Base-by-base conservation (phyloP, 2,113 vertebrate genomes). In the Oceanites oceanicus region DNA sequence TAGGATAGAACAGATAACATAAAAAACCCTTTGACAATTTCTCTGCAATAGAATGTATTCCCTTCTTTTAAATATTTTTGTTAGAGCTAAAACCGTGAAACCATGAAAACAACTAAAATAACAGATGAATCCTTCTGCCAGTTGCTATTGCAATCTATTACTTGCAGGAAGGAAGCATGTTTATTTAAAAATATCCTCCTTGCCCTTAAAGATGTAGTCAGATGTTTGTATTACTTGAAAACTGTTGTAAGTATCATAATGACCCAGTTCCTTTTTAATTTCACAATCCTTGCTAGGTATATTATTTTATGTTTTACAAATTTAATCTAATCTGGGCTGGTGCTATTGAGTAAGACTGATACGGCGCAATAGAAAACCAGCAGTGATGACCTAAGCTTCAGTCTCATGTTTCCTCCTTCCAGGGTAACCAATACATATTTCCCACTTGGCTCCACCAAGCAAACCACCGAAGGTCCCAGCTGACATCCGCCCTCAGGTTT, bases 121-220 rank as follows among this genome's bases (percentile, higher is more conserved):
- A 83, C 86, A 97, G 94, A 95, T 88, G 23, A 96, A 85, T 79
- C 81, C 74, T 94, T 85, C 86, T 95, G 71, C 91, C 74, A 91
- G 81, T 96, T 95, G 85, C 93, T 96, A 76, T 94, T 96, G 92
- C 94, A 94, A 91, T 94, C 92, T 92, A 92, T 92, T 96, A 79
- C 82, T 91, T 92, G 89, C 71, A 91, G 96, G 94, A 97, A 97
- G 91, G 91, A 96, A 95, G 80, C 45, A 40, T 56, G 67, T 90
- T 96, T 91, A 80, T 95, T 96, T 95, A 88, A 96, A 96, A 94
- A 92, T 94, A 95, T 90, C 84, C 71, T 92, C 71, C 77, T 47
- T 82, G 59, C 29, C 45, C 84, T 96, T 92, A 90, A 92, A 95
- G 87, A 82, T 66, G 58, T 86, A 95, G 74, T 80, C 87, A 90